Evolutionary conservation across 2,797 vertebrate genomes (phyloP).

Genomic region (Halcyon chelicuti): DNA sequence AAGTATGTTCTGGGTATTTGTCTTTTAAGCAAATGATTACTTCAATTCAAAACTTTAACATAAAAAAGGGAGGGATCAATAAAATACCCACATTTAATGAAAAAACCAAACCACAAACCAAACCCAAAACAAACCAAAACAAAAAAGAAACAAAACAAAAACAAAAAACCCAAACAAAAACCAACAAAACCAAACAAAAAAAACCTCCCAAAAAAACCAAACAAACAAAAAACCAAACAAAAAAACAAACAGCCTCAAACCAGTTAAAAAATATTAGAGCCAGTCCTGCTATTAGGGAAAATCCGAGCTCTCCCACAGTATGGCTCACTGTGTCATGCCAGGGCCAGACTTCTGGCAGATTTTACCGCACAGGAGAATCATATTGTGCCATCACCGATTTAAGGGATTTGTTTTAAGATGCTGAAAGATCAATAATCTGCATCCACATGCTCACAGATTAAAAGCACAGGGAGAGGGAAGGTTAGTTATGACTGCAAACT

Average conservation of each 20-base stretch:
- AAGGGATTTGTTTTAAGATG: neutral
- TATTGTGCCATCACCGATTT: neutral
- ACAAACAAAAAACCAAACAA: no score
- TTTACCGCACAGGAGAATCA: neutral
- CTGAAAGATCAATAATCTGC: neutral
- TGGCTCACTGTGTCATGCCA: accelerated
- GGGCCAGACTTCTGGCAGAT: neutral
- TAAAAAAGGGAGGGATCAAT: neutral
- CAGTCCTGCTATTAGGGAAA: neutral
- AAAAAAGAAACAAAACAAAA: accelerated
- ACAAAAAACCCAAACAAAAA: no score
- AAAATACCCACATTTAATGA: neutral
- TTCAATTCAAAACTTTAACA: neutral
- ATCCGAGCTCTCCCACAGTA: neutral
- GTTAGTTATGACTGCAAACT: neutral
- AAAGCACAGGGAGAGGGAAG: neutral
- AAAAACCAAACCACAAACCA: neutral
- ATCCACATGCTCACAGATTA: neutral
- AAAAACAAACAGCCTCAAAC: neutral
- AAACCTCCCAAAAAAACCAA: no score
- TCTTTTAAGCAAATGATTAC: neutral
- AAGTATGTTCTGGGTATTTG: neutral
- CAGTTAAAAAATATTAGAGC: neutral
- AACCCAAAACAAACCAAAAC: no score
- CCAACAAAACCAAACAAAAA: neutral